phyloP scores from a whole-genome alignment of 2,888 invertebrate species.

The Cephus pygmeus region DNA sequence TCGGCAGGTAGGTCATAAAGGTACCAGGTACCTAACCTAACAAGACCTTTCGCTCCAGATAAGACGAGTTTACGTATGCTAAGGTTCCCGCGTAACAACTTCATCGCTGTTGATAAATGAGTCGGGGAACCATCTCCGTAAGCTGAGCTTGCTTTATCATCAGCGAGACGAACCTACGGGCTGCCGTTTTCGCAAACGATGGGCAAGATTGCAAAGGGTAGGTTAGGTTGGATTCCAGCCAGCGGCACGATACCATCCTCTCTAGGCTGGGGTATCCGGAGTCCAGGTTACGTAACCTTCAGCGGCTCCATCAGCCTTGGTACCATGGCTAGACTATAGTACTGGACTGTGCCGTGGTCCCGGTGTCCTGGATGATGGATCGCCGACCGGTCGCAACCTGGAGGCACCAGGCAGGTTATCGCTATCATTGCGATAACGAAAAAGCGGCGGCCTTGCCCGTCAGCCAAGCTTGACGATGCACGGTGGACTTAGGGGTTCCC shows the following conservation, averaged over 20 bases:
- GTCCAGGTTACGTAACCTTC: neutral
- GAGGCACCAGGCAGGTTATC: neutral
- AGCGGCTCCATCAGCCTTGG: neutral
- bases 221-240: neutral
- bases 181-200: neutral
- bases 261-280: neutral
- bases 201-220: neutral
- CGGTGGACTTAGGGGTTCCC: neutral
- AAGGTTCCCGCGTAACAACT: conserved; percentile 17
- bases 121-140: neutral
- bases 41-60: conserved; percentile 3
- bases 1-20: neutral
- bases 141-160: neutral
- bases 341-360: neutral
- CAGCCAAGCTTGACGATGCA: conserved; percentile 1
- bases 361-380: conserved; percentile 19
- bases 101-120: conserved; percentile 25
- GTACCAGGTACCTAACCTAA: neutral
- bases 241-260: neutral
- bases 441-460: conserved; percentile 23
- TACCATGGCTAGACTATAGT: neutral
- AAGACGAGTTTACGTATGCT: conserved; percentile 23
- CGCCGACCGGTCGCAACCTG: conserved; percentile 8
- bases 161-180: neutral
- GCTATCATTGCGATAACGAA: conserved; percentile 30